Percentiles rank a stretch among this genome's conserved stretches.
phyloP scores from a whole-genome alignment of 2,888 invertebrate genomes.

The Melinaea menophilus region DNA sequence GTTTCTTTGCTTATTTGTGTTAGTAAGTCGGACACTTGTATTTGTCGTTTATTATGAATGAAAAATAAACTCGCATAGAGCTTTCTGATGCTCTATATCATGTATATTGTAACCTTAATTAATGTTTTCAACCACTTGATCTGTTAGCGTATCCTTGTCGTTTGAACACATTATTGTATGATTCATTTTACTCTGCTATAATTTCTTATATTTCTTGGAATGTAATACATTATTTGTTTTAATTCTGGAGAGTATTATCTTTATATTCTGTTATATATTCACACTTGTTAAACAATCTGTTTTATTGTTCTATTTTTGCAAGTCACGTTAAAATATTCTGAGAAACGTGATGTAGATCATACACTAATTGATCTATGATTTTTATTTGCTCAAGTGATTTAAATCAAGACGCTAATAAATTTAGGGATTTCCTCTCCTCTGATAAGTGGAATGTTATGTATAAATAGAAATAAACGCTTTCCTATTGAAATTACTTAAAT shows the following conservation, averaged over 20 bases:
- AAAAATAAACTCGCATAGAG: slow-evolving; percentile 71
- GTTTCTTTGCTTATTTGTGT: slow-evolving; percentile 59
- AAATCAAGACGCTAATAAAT: slow-evolving; percentile 25
- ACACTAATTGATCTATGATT: slow-evolving; percentile 14
- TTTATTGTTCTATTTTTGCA: not conserved
- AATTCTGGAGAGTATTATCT: slow-evolving; percentile 7
- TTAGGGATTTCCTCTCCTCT: slow-evolving; percentile 16
- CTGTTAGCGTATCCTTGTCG: slow-evolving; percentile 50
- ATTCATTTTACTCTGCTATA: slow-evolving; percentile 43
- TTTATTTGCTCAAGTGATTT: slow-evolving; percentile 18
- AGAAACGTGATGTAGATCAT: not conserved
- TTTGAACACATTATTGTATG: slow-evolving; percentile 42
- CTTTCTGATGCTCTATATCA: slow-evolving; percentile 66
- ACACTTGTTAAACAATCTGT: not conserved
- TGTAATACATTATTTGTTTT: slow-evolving; percentile 11
- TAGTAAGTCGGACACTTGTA: slow-evolving; percentile 70
- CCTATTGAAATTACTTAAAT: too few relatives aligned
- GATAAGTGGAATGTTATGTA: too few relatives aligned
- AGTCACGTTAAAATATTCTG: slow-evolving; percentile 2
- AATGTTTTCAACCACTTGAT: slow-evolving; percentile 61
- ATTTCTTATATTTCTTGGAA: slow-evolving; percentile 17
- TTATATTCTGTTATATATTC: not conserved
- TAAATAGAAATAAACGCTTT: too few relatives aligned
- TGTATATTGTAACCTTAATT: slow-evolving; percentile 73
- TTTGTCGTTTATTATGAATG: slow-evolving; percentile 74